Evolutionary conservation across 2,888 invertebrate genomes (phyloP).

Genomic region (Chloroclysta siterata): DNA sequence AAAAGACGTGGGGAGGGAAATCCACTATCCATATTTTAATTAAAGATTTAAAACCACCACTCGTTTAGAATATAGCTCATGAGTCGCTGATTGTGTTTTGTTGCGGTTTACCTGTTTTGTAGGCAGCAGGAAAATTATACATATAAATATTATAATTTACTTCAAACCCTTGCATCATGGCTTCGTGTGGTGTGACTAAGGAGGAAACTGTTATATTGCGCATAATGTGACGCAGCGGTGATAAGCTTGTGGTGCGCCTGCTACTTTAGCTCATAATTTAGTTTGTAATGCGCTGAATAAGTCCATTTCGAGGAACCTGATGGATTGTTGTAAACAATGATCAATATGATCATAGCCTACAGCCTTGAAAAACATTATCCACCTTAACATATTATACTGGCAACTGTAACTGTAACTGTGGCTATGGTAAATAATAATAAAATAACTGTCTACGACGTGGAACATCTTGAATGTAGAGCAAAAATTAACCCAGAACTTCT

Average conservation of each 20-base stretch:
- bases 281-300: slow-evolving; percentile 9
- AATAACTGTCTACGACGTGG: too few relatives aligned
- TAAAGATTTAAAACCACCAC: slow-evolving; percentile 8
- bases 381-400: neutral
- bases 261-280: slow-evolving; percentile 2
- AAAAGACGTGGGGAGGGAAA: neutral
- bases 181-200: slow-evolving; percentile 45
- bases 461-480: too few relatives aligned
- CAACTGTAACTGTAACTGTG: too few relatives aligned
- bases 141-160: slow-evolving; percentile 7
- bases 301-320: slow-evolving; percentile 6
- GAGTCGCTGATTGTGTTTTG: slow-evolving; percentile 5
- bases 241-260: slow-evolving; percentile 24
- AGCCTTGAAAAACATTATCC: neutral
- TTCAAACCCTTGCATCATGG: slow-evolving; percentile 32
- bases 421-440: too few relatives aligned
- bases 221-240: slow-evolving; percentile 41
- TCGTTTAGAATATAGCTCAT: slow-evolving; percentile 16
- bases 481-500: neutral
- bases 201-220: slow-evolving; percentile 39
- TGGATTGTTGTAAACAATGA: neutral
- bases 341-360: too few relatives aligned
- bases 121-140: slow-evolving; percentile 45
- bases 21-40: neutral
- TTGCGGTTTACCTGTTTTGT: slow-evolving; percentile 76